Conservation (phyloP, 1,140 invertebrate species). For the Euglossa dilemma region DNA sequence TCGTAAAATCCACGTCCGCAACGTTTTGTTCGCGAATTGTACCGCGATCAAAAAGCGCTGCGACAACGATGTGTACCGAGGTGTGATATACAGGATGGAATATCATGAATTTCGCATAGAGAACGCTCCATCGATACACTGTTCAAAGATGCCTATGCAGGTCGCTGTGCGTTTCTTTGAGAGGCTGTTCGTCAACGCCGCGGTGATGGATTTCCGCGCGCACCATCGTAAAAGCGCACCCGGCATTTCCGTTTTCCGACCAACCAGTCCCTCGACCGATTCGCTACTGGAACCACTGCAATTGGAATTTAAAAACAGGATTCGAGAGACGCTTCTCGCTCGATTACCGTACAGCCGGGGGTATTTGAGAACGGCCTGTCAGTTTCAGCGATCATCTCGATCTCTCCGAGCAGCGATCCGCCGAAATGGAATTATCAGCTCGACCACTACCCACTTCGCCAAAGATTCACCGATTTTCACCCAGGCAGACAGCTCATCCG, state of each 20-base stretch:
- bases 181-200: conserved; percentile 19
- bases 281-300: background rate
- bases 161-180: conserved; percentile 4
- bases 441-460: background rate
- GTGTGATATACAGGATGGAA: background rate
- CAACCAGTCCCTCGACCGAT: background rate
- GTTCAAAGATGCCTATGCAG: conserved; percentile 12
- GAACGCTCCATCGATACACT: background rate
- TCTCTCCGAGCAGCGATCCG: background rate
- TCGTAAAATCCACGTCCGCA: background rate
- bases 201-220: conserved; percentile 4
- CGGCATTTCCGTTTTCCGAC: background rate
- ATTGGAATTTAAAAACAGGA: conserved; percentile 31
- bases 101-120: conserved; percentile 10
- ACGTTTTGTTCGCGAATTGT: background rate
- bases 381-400: conserved; percentile 8
- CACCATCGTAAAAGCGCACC: background rate
- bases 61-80: background rate
- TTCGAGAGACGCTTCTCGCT: conserved; percentile 8
- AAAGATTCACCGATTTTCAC: background rate
- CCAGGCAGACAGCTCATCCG: background rate
- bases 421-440: background rate
- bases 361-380: conserved; percentile 27
- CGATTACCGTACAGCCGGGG: background rate
- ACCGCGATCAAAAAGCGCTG: background rate